These are phyloP conservation scores for Sebastes elongatus DNA, from an alignment of 2,797 vertebrate genomes.

Conservation along the genomic window DNA sequence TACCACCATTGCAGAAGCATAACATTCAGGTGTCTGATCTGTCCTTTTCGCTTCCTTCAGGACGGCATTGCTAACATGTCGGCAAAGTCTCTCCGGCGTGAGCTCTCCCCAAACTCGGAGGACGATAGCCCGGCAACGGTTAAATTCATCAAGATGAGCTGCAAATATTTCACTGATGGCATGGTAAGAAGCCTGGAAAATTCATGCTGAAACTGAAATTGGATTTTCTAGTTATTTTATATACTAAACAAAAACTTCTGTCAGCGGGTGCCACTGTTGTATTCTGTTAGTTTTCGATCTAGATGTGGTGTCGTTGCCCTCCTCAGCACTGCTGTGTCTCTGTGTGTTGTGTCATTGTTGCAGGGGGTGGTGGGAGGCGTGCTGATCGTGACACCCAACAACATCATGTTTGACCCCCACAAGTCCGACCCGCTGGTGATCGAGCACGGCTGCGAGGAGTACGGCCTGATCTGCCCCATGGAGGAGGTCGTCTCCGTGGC, in stretches of 20 bases:
- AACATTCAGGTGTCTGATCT: background rate
- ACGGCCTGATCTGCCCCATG: constrained; percentile 98
- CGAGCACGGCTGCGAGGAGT: constrained; percentile 98
- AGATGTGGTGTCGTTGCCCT: background rate
- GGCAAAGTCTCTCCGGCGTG: constrained; percentile 84
- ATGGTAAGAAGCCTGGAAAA: constrained; percentile 84
- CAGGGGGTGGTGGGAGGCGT: constrained; percentile 98
- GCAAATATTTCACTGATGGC: constrained; percentile 98
- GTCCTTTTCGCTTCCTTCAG: constrained; percentile 67
- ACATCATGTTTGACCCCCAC: constrained; percentile 99
- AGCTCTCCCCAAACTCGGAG: constrained; percentile 92
- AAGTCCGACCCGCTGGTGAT: constrained; percentile 98
- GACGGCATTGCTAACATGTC: constrained; percentile 84
- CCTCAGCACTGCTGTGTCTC: background rate
- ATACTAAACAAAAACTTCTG: background rate
- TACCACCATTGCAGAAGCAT: too few species aligned
- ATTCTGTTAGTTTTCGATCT: too few species aligned
- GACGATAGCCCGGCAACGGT: constrained; percentile 93
- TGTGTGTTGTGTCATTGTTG: background rate
- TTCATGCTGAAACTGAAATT: background rate
- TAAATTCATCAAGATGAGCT: constrained; percentile 99
- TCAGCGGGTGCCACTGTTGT: background rate
- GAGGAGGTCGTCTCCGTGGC: constrained; percentile 97
- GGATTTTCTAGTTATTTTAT: background rate
- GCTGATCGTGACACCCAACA: constrained; percentile 99